phyloP scores from a whole-genome alignment of 2,113 vertebrate genomes.

The Pterophyllum scalare region DNA sequence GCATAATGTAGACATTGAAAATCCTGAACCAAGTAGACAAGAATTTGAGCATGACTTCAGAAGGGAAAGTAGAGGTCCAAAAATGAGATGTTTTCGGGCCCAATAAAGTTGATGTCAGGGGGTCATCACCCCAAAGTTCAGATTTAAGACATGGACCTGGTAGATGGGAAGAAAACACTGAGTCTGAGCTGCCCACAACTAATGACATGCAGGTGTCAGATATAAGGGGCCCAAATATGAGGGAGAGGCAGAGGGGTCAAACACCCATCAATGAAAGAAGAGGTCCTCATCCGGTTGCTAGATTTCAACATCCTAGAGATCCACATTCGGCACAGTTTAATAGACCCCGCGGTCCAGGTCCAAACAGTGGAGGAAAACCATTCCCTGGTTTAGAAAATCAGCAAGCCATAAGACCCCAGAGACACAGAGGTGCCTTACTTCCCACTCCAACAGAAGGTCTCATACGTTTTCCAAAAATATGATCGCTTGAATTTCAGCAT shows the following conservation, averaged over 20 bases:
- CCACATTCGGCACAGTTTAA: conserved; percentile 73
- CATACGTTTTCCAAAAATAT: conserved; percentile 52
- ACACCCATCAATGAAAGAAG: conserved; percentile 12
- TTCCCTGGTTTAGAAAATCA: conserved; percentile 76
- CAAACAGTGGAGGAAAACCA: conserved; percentile 65
- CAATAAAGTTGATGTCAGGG: conserved; percentile 1
- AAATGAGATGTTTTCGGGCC: conserved; percentile 28
- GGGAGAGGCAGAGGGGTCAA: conserved; percentile 1
- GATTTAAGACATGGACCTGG: conserved; percentile 16
- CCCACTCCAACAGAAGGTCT: conserved; percentile 85
- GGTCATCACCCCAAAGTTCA: conserved; percentile 3
- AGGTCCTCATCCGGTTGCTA: conserved; percentile 68
- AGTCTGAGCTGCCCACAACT: background rate
- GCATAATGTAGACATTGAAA: conserved; percentile 15
- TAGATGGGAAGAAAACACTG: conserved; percentile 33
- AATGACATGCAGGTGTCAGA: background rate
- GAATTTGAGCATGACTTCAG: conserved; percentile 40
- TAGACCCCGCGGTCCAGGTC: conserved; percentile 66
- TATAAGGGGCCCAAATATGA: background rate
- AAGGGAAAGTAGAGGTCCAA: conserved; percentile 28
- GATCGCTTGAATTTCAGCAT: conserved; percentile 65
- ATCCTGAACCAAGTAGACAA: conserved; percentile 11
- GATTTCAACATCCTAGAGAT: conserved; percentile 77
- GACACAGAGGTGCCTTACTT: conserved; percentile 85
- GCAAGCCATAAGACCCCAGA: conserved; percentile 72